phyloP scores from a whole-genome alignment of 2,888 invertebrate species.

The Monoplex corrugatus region DNA sequence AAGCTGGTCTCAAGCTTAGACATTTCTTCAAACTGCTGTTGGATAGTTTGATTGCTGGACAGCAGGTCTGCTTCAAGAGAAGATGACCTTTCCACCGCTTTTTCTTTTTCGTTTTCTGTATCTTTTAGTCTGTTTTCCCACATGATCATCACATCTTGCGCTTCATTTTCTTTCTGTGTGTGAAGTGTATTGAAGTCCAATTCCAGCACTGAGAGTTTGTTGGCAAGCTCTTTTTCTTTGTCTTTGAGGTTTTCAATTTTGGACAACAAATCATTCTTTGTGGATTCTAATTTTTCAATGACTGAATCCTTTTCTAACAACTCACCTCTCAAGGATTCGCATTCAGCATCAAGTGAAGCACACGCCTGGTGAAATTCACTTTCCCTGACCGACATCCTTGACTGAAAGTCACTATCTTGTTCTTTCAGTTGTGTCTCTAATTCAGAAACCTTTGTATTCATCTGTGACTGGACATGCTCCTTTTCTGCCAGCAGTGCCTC shows the following conservation, averaged over 20 bases:
- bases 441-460: slow-evolving; percentile 2
- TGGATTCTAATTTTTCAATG: slow-evolving; percentile 52
- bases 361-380: slow-evolving; percentile 19
- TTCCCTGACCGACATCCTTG: slow-evolving; percentile 12
- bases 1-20: slow-evolving; percentile 44
- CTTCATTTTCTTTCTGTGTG: slow-evolving; percentile 41
- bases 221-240: slow-evolving; percentile 35
- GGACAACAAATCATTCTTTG: slow-evolving; percentile 42
- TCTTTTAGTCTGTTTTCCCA: slow-evolving; percentile 48
- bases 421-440: slow-evolving; percentile 1
- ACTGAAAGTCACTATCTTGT: neutral
- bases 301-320: slow-evolving; percentile 45
- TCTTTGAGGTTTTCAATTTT: slow-evolving; percentile 35
- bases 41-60: slow-evolving; percentile 11
- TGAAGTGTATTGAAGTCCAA: slow-evolving; percentile 34
- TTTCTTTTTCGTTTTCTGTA: slow-evolving; percentile 44
- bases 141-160: slow-evolving; percentile 41
- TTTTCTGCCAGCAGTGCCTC: slow-evolving; percentile 35
- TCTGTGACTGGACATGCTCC: neutral
- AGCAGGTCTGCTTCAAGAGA: slow-evolving; percentile 30
- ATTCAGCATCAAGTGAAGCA: slow-evolving; percentile 38
- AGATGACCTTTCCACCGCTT: slow-evolving; percentile 14
- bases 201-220: slow-evolving; percentile 39
- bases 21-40: slow-evolving; percentile 44
- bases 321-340: slow-evolving; percentile 47